Conservation (phyloP, 1,140 invertebrate genomes). For the Streblospio benedicti region DNA sequence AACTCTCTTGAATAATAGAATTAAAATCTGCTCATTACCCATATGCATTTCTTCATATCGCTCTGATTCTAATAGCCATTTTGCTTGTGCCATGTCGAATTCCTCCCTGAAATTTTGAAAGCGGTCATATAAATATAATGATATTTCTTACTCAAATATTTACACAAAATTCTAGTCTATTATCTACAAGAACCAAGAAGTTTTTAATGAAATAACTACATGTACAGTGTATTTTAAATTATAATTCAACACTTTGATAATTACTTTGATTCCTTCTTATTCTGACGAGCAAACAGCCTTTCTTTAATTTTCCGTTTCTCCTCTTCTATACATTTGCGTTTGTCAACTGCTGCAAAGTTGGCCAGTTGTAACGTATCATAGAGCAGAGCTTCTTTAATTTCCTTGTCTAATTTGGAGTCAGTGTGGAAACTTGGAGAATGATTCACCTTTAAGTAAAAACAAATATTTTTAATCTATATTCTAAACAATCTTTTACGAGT, state of each 20-base stretch:
- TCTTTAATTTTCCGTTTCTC: conserved; percentile 46
- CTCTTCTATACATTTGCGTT: conserved; percentile 60
- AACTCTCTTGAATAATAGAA: too few relatives aligned
- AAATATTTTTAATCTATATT: neutral
- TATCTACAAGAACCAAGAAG: neutral
- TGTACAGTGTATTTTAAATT: neutral
- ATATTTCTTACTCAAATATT: neutral
- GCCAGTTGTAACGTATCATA: conserved; percentile 73
- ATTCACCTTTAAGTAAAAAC: conserved; percentile 55
- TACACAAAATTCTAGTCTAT: conserved; percentile 5
- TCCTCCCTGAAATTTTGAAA: conserved; percentile 41
- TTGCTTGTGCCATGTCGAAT: conserved; percentile 36
- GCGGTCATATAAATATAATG: neutral
- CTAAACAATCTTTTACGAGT: neutral
- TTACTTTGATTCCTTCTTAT: conserved; percentile 45
- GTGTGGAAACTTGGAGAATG: conserved; percentile 86
- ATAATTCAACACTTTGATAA: too few relatives aligned
- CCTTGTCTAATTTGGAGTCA: conserved; percentile 69
- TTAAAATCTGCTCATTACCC: too few relatives aligned
- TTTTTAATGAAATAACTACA: neutral
- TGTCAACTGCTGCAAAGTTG: conserved; percentile 70
- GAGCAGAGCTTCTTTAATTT: conserved; percentile 74
- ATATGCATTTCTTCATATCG: conserved; percentile 68
- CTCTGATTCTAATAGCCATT: conserved; percentile 54
- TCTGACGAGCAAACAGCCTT: conserved; percentile 40